Base-by-base conservation (phyloP, 2,797 vertebrate genomes). In the Dromococcyx pavoninus region DNA sequence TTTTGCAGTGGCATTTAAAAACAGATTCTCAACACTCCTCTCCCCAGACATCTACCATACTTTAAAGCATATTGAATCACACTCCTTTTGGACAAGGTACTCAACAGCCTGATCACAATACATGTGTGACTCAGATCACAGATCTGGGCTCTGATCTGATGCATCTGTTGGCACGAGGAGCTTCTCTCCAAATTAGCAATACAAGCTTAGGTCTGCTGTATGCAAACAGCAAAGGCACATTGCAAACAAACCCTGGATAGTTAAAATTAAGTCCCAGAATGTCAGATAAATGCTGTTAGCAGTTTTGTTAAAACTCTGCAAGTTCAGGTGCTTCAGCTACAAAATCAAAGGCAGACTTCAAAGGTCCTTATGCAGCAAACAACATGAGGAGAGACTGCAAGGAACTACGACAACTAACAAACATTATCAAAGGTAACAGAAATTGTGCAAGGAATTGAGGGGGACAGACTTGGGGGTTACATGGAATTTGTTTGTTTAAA, bases 311-410 rank as follows among this genome's bases (percentile, higher is more conserved):
- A 74, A 86, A 41, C 78, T 74, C 75, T 50, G 44, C 61, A 64
- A 54, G 65, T 80, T 64, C 75, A 91, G 93, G 89, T 89, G 39
- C 77, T 85, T 76, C 86, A 85, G 81, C 56, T 87, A 32, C 72
- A 41, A 75, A 93, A 94, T 89, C 92, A 94, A 94, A 95, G 75
- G 78, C 75, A 80, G 53, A 96, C 91, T 88, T 96, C 93, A 96
- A 92, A 95, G 89, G 44, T 83, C 54, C 57, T 88, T 94, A 83
- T 65, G 54, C 89, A 89, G 69, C 13, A 50, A 51, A 79, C 27
- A 85, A 67, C 0, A 0, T 3, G 24, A 41, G 28, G 61, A 87
- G 32, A 85, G 50, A 66, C 41, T 13, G 41, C 67, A 77, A 71
- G 35, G 24, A 58, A 93, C 81, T 65, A 86, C 83, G 95, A 96